phyloP scores from a whole-genome alignment of 2,113 vertebrate genomes.

The Martes martes region DNA sequence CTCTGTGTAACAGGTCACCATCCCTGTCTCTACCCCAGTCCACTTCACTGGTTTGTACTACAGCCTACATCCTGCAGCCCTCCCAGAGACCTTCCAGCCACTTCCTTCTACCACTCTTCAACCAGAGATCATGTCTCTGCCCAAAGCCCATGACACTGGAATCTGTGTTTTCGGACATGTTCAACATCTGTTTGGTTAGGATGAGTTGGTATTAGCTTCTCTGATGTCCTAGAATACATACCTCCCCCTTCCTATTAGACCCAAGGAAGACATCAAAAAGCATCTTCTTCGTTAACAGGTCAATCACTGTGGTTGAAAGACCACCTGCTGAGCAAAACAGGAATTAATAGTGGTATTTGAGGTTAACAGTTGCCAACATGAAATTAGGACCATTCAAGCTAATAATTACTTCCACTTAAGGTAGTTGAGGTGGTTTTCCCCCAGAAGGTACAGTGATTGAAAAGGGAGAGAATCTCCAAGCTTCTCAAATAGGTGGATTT shows the following conservation, averaged over 20 bases:
- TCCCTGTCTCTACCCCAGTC: accelerated
- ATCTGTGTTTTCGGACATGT: background rate
- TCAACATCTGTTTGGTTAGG: background rate
- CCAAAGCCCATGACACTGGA: background rate
- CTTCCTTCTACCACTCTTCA: background rate
- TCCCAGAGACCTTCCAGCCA: background rate
- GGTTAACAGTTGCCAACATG: background rate
- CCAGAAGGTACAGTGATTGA: background rate
- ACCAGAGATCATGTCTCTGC: too few relatives aligned
- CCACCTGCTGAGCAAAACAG: background rate
- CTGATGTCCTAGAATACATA: background rate
- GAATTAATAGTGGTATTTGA: background rate
- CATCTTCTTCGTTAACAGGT: background rate
- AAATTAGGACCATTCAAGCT: background rate
- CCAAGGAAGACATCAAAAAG: background rate
- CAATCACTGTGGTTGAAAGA: background rate
- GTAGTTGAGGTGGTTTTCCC: background rate
- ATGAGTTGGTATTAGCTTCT: background rate
- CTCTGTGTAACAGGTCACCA: accelerated
- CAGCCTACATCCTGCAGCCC: background rate
- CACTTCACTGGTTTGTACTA: background rate
- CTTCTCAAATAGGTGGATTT: background rate
- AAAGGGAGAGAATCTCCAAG: background rate
- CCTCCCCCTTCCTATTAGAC: background rate
- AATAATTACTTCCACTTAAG: background rate